Evolutionary conservation across 2,888 invertebrate genomes (phyloP).

Genomic region (Drosophila sordidula): DNA sequence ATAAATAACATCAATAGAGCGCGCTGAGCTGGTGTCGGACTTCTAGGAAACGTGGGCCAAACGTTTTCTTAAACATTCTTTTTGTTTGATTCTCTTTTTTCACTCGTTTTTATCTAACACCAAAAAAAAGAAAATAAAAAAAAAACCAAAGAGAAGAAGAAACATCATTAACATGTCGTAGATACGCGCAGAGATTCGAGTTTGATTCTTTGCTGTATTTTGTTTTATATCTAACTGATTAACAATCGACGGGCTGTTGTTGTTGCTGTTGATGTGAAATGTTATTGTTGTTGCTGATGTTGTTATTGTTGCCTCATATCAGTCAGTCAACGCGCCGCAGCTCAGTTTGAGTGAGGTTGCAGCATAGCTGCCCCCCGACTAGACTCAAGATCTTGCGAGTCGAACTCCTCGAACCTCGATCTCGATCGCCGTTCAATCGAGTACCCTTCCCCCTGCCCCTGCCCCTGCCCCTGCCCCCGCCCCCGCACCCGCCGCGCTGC

Average conservation of each 20-base stretch:
- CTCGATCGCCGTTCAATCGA: constrained; percentile 72
- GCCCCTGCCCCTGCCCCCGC: neutral
- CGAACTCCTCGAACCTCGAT: constrained; percentile 34
- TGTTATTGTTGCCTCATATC: constrained; percentile 66
- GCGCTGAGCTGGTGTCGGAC: constrained; percentile 33
- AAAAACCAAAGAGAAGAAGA: constrained; percentile 28
- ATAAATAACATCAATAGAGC: constrained; percentile 80
- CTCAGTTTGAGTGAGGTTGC: constrained; percentile 74
- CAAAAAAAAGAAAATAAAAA: constrained; percentile 30
- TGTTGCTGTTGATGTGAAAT: constrained; percentile 19
- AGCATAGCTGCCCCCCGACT: constrained; percentile 43
- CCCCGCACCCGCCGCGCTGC: neutral
- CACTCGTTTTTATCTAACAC: constrained; percentile 50
- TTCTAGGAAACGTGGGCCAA: constrained; percentile 73
- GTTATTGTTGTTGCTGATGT: constrained; percentile 31
- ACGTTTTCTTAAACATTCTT: constrained; percentile 64
- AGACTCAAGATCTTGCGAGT: constrained; percentile 44
- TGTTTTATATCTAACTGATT: constrained; percentile 82
- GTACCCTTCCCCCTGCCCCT: constrained; percentile 11
- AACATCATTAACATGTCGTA: constrained; percentile 79
- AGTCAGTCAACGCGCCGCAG: constrained; percentile 75
- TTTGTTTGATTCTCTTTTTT: constrained; percentile 27
- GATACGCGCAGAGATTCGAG: constrained; percentile 72
- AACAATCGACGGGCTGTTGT: constrained; percentile 67
- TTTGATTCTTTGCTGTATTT: constrained; percentile 71